Base-by-base conservation (phyloP, 92 coral and sea anemone genomes). In the Isaurus tuberculatus region DNA sequence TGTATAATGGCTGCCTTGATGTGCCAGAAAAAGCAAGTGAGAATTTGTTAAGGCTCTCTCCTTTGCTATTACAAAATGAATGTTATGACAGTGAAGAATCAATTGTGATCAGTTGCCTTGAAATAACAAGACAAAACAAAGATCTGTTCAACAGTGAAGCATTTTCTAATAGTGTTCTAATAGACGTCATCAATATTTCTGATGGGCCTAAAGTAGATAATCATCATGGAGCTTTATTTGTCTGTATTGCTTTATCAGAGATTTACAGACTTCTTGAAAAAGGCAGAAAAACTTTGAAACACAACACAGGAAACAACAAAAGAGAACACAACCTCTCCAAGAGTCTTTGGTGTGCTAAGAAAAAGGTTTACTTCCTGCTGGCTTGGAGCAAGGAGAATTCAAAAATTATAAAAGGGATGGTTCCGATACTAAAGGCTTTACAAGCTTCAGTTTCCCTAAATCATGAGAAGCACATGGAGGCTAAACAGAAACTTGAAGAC, bases 1-100 rank as follows among this genome's bases (percentile, higher is more conserved):
- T 94, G 8, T 94, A 91, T 78, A 95, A 95, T 94, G 98, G 98
- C 13, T 89, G 87, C 28, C 95, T 93, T 17, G 90, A 86, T 60
- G 93, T 88, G 48, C 75, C 79, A 36, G 85, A 83, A 29, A 92
- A 93, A 60, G 88, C 91, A 43, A 75, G 92, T 25, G 90, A 88
- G 78, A 88, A 83, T 49, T 48, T 95, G 22, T 72, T 87, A 53
- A 81, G 80, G 80, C 89, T 95, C 13, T 92, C 98, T 5, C 86
- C 94, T 29, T 92, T 92, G 15, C 79, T 95, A 30, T 88, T 84
- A 43, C 86, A 90, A 46, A 95, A 88, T 88, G 88, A 89, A 2
- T 86, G 72, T 71, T 95, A 91, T 83, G 88, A 85, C 15, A 88
- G 96, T 75, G 72, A 91, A 8, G 94, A 94, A 43, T 75, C 88